Evolutionary conservation across 2,113 vertebrate species (phyloP), one percentile per base, ranked within the genome.

Genomic region (Pangasianodon gigas): DNA sequence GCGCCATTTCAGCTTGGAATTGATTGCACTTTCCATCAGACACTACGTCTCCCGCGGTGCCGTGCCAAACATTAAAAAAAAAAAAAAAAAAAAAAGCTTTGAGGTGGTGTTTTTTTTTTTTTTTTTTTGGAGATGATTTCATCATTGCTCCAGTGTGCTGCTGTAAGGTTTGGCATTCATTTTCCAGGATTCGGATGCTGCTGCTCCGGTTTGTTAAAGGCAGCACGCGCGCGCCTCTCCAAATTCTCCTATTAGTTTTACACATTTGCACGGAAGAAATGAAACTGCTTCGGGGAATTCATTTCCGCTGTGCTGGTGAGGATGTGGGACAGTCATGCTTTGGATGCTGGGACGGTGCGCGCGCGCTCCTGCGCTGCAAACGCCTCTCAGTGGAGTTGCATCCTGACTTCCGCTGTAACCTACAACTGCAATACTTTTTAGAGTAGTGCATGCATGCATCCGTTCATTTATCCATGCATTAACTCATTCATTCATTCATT

Each of bases 311-410:
- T 56, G 80, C 0, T 37, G 77, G 46, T 11, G 51, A 56, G 37
- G 82, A 84, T 84, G 37, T 29, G 82, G 82, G 82, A 84, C 58
- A n/a, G 19, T n/a, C 51, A 19, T 32, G 79, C 37, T 83, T 41
- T 83, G 32, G 82, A 62, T 11, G 21, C 56, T 16, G 56, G 56
- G 56, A 14, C 37, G 32, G 21, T 24, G 81, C n/a, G 77, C 44
- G 80, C n/a, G 52, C 32, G 32, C 54, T 83, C 46, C 37, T 62
- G 56, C 41, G 10, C 82, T 62, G 81, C 19, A 8, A 60, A 62
- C 58, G 56, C 41, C 56, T 84, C 37, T 62, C 81, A 24, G n/a
- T 11, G 11, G 58, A 62, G 82, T 84, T 62, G 24, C 82, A 46
- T 44, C 56, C 82, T 7, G 82, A 84, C 82, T 62, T 84, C 56